Conservation (phyloP, 2,888 invertebrate species). For the Parelbella ahira region DNA sequence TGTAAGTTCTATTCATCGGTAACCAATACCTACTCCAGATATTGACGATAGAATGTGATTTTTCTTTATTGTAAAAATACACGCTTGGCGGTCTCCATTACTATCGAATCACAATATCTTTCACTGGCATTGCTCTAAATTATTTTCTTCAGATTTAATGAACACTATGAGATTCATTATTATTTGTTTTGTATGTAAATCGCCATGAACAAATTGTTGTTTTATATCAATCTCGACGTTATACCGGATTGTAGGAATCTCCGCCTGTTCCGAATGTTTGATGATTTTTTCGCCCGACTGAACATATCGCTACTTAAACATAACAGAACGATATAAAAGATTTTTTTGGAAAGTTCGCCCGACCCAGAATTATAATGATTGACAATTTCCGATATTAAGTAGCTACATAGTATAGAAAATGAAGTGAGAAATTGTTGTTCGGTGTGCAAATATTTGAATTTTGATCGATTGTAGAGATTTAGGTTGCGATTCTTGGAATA, state of each 20-base stretch:
- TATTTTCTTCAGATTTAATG: too few relatives aligned
- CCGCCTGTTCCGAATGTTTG: neutral
- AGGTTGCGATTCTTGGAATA: constrained; percentile 31
- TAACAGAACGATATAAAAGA: constrained; percentile 12
- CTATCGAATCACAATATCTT: too few relatives aligned
- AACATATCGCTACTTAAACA: constrained; percentile 9
- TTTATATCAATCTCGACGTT: too few relatives aligned
- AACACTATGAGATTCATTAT: too few relatives aligned
- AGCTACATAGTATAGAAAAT: constrained; percentile 7
- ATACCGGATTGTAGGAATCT: constrained; percentile 1
- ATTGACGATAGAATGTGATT: too few relatives aligned
- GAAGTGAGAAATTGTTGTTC: constrained; percentile 17
- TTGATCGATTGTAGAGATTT: constrained; percentile 28
- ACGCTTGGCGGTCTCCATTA: too few relatives aligned
- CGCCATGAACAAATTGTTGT: too few relatives aligned
- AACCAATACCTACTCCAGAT: too few relatives aligned
- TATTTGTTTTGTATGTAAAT: too few relatives aligned
- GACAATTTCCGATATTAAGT: constrained; percentile 13
- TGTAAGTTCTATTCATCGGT: too few relatives aligned
- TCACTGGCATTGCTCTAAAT: too few relatives aligned
- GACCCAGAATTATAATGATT: constrained; percentile 20
- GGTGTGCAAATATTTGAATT: constrained; percentile 18
- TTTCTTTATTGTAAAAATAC: too few relatives aligned
- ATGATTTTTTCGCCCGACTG: constrained; percentile 6
- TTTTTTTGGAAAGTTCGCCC: constrained; percentile 5